A percentile compares a stretch with the other conserved stretches of the same genome.
These are phyloP conservation scores for Mya arenaria DNA, from an alignment of 1,140 invertebrate genomes.

Conservation along the genomic window DNA sequence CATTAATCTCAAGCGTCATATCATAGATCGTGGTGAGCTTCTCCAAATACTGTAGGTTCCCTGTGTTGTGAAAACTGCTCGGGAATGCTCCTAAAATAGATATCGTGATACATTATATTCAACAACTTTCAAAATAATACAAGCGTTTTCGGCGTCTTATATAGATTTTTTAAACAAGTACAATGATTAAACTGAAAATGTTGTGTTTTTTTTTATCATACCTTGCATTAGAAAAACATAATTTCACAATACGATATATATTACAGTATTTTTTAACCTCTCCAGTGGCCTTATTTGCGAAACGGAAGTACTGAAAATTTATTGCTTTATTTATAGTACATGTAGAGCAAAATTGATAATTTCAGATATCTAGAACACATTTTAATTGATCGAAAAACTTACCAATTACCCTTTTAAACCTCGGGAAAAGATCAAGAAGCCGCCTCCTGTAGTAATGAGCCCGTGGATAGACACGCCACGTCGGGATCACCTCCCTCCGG, in stretches of 20 bases:
- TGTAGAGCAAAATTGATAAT: background rate
- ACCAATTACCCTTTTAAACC: conserved; percentile 34
- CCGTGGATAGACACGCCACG: conserved; percentile 21
- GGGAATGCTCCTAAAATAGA: background rate
- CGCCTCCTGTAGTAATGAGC: conserved; percentile 4
- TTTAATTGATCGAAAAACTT: background rate
- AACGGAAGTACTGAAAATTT: background rate
- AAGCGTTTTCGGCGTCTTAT: background rate
- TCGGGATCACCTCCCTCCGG: too few species aligned
- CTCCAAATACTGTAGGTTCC: background rate
- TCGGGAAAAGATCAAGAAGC: conserved; percentile 1
- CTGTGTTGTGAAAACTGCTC: background rate
- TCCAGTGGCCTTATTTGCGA: background rate
- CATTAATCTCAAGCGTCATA: background rate
- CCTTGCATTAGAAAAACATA: background rate
- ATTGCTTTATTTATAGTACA: background rate
- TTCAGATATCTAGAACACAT: background rate
- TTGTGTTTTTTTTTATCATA: background rate
- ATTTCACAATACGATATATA: background rate
- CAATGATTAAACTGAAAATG: background rate
- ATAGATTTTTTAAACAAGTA: background rate
- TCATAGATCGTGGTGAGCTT: background rate
- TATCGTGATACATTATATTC: background rate
- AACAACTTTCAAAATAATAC: background rate
- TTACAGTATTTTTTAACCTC: background rate